Base-by-base conservation (phyloP, 2,888 invertebrate genomes). In the Ophion ellenae region DNA sequence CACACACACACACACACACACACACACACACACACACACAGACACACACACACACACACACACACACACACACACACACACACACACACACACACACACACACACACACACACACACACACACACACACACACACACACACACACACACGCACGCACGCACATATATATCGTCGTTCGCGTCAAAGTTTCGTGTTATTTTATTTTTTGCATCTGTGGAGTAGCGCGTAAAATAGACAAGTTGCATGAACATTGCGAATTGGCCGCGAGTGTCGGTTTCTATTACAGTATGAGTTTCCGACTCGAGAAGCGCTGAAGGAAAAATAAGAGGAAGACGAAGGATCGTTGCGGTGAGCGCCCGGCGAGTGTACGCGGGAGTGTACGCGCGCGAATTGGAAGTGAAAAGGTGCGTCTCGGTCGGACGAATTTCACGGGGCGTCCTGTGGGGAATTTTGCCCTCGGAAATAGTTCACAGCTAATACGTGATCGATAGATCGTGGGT, bases 371-470 rank as follows among this genome's bases (percentile, higher is more conserved):
- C 61, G 59, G 47, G 76, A 73, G 57, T 67, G 79, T n/a, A 14
- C 57, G 57, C 75, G 79, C 57, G 47, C 61, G 53, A 61, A 80
- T 86, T 83, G 85, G 85, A 86, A 86, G 80, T 83, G 85, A 64
- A 67, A 77, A 85, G 85, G 80, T 77, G 85, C 85, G 83, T 86
- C 80, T 83, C 85, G 85, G 80, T 86, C 83, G 63, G 83, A 28
- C 77, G 83, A 81, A 63, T 77, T 80, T 67, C 80, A 77, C 75
- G 80, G 76, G 53, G 4, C 53, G 14, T 81, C 59, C 59, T 63
- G 77, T 77, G 80, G 45, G 83, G 83, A 83, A 83, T 83, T 83
- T 45, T 77, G 64, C 53, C 17, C 59, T 69, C 28, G 73, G 20
- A 47, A 73, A 57, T 66, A 47, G 64, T 67, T 28, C 66, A 64